Evolutionary conservation across 2,888 invertebrate species (phyloP).

Genomic region (Archips xylosteana): DNA sequence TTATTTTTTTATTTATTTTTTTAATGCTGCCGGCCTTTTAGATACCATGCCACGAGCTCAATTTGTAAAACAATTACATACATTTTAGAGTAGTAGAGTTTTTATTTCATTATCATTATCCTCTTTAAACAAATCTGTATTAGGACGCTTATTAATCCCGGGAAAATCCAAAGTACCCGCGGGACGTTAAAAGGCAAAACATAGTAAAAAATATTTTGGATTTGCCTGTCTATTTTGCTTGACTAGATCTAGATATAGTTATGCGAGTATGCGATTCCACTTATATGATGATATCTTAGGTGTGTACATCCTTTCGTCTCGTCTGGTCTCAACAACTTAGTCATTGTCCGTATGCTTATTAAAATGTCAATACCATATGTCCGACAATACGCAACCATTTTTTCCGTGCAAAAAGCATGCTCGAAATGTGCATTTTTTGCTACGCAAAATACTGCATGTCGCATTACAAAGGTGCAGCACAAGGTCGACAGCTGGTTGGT

Average conservation of each 20-base stretch:
- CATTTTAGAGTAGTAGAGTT: too few relatives aligned
- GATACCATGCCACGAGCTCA: too few relatives aligned
- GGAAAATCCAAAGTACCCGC: too few relatives aligned
- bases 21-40: too few relatives aligned
- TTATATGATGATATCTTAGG: background rate
- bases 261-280: background rate
- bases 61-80: too few relatives aligned
- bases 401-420: conserved; percentile 46
- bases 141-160: too few relatives aligned
- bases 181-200: too few relatives aligned
- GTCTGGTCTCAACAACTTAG: background rate
- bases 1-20: too few relatives aligned
- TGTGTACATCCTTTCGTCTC: background rate
- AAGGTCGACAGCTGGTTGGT: conserved; percentile 79
- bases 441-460: conserved; percentile 77
- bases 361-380: conserved; percentile 65
- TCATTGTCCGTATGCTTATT: background rate
- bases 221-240: too few relatives aligned
- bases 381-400: conserved; percentile 33
- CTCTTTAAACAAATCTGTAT: too few relatives aligned
- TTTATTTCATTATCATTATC: too few relatives aligned
- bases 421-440: conserved; percentile 76
- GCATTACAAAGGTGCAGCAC: conserved; percentile 79
- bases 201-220: too few relatives aligned
- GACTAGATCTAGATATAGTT: background rate